phyloP scores from a whole-genome alignment of 2,113 vertebrate species.

The Bucco capensis region DNA sequence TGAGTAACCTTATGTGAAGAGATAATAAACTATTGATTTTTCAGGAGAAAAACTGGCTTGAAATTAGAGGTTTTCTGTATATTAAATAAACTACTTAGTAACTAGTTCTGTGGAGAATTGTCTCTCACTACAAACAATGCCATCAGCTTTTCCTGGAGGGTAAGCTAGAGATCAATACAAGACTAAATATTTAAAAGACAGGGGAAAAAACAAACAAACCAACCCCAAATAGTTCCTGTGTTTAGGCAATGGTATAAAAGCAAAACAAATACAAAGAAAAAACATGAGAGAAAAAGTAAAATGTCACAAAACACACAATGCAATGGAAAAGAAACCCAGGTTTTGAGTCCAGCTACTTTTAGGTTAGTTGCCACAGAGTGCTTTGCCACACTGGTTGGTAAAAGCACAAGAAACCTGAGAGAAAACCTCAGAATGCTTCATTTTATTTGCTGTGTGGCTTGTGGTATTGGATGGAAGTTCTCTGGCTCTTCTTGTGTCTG shows the following conservation, averaged over 20 bases:
- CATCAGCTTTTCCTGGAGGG: neutral
- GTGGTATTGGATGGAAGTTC: conserved; percentile 22
- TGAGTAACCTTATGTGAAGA: neutral
- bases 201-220: neutral
- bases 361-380: neutral
- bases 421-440: conserved; percentile 17
- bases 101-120: neutral
- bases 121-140: neutral
- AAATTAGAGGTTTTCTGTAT: neutral
- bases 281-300: neutral
- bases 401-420: conserved; percentile 21
- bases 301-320: neutral
- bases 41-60: neutral
- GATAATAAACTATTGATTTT: neutral
- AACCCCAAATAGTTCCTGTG: neutral
- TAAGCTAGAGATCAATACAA: neutral
- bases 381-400: neutral
- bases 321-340: neutral
- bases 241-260: neutral
- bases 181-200: neutral
- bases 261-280: neutral
- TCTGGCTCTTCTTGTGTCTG: neutral
- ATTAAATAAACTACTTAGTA: neutral
- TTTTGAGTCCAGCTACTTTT: conserved; percentile 10
- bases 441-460: conserved; percentile 11